Conservation (phyloP, 2,888 invertebrate genomes). For the Brachypterus glaber region DNA sequence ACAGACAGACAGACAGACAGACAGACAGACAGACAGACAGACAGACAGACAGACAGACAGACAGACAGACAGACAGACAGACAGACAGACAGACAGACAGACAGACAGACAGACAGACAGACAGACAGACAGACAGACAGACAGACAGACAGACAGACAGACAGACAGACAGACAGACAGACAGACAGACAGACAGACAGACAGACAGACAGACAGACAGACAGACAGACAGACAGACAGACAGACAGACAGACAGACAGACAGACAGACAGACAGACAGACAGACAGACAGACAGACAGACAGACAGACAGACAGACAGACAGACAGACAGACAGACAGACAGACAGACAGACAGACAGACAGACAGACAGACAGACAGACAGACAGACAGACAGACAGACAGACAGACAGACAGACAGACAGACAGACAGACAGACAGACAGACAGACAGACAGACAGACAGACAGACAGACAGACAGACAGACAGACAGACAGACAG, state of each 20-base stretch:
- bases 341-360: conserved; percentile 1
- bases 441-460: conserved; percentile 1
- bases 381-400: conserved; percentile 1
- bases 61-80: conserved; percentile 1
- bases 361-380: conserved; percentile 1
- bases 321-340: conserved; percentile 1
- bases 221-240: conserved; percentile 1
- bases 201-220: conserved; percentile 1
- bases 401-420: conserved; percentile 1
- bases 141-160: conserved; percentile 1
- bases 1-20: conserved; percentile 1
- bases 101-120: conserved; percentile 1
- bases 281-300: conserved; percentile 1
- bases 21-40: conserved; percentile 1
- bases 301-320: conserved; percentile 1
- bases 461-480: conserved; percentile 1
- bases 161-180: conserved; percentile 1
- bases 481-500: conserved; percentile 1
- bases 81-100: conserved; percentile 1
- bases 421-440: conserved; percentile 1
- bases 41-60: conserved; percentile 1
- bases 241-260: conserved; percentile 1
- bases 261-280: conserved; percentile 1
- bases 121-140: conserved; percentile 1
- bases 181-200: conserved; percentile 1